Conservation (phyloP, 2,113 vertebrate species). For the Brevimyrus niger region DNA sequence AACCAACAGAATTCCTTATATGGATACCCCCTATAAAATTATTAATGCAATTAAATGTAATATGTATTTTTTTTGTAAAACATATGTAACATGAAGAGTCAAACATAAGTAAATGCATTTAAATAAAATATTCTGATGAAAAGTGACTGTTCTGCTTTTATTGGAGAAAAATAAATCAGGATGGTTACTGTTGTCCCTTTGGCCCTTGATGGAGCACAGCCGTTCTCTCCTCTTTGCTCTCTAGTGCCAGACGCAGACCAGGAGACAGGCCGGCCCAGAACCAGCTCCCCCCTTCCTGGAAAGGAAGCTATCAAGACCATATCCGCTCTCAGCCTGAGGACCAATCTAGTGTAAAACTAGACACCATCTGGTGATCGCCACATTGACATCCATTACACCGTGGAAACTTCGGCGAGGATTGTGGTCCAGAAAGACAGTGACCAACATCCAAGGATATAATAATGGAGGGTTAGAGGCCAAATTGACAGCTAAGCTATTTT, state of each 20-base stretch:
- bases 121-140: not conserved
- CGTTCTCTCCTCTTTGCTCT: not conserved
- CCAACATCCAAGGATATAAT: not conserved
- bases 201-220: not conserved
- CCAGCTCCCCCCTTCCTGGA: conserved; percentile 1
- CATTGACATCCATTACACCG: not conserved
- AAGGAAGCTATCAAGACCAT: conserved; percentile 1
- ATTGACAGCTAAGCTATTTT: not conserved
- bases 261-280: not conserved
- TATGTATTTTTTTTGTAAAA: not conserved
- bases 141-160: not conserved
- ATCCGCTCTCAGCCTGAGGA: not conserved
- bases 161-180: not conserved
- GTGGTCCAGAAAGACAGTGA: not conserved
- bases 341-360: conserved; percentile 1
- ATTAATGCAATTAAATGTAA: not conserved
- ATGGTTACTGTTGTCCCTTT: not conserved
- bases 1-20: not conserved
- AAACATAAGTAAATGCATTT: not conserved
- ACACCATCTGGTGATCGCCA: conserved; percentile 1
- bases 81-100: not conserved
- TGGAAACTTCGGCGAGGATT: not conserved
- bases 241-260: not conserved
- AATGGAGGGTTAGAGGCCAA: not conserved
- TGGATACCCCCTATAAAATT: not conserved